Conservation (phyloP, 1,140 invertebrate species). For the Drosophila miranda region DNA sequence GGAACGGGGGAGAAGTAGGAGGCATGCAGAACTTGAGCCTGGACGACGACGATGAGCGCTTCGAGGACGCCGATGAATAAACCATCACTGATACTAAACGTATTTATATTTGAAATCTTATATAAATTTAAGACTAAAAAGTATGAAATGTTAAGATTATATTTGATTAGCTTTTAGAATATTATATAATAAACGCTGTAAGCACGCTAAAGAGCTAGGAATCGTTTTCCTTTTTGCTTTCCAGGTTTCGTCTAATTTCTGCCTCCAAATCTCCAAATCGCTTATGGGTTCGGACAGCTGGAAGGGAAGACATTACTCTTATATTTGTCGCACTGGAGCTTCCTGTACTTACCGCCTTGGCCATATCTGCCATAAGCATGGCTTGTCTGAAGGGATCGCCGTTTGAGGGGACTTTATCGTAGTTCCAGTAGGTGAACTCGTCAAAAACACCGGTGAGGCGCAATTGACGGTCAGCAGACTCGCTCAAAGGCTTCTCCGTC, state of each 20-base stretch:
- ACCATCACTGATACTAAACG: slow-evolving; percentile 14
- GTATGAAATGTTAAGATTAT: slow-evolving; percentile 54
- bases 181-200: slow-evolving; percentile 70
- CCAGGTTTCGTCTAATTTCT: slow-evolving; percentile 42
- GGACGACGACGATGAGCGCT: slow-evolving; percentile 74
- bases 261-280: slow-evolving; percentile 44
- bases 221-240: slow-evolving; percentile 37
- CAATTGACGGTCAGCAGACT: slow-evolving; percentile 84
- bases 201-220: slow-evolving; percentile 49
- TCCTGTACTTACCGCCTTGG: slow-evolving; percentile 85
- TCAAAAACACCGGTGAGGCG: slow-evolving; percentile 85
- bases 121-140: slow-evolving; percentile 66
- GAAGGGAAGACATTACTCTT: not conserved
- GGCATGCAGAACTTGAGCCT: no score
- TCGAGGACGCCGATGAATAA: slow-evolving; percentile 80
- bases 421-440: slow-evolving; percentile 89
- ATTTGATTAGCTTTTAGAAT: slow-evolving; percentile 73
- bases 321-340: no score
- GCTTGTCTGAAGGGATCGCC: slow-evolving; percentile 86
- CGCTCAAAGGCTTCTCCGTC: slow-evolving; percentile 83
- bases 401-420: slow-evolving; percentile 87
- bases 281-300: slow-evolving; percentile 45
- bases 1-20: slow-evolving; percentile 55
- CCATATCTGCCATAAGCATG: slow-evolving; percentile 88
- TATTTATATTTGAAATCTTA: slow-evolving; percentile 61